Evolutionary conservation across 2,888 invertebrate genomes (phyloP), one percentile per base, ranked within the genome.

Genomic region (Gari tellinella): DNA sequence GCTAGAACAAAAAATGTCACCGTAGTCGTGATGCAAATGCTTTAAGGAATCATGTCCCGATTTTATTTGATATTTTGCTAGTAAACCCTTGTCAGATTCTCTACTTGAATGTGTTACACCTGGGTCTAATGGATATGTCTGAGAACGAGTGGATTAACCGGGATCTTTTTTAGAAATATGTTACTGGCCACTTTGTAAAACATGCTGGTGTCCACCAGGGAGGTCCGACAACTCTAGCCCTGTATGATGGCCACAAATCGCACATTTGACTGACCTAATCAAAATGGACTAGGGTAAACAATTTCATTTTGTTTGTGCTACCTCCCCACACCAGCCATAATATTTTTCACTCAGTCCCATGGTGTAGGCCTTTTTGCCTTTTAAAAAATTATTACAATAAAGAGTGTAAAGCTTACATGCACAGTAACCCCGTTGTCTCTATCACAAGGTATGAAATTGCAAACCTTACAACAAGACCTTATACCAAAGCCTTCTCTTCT

Each of bases 51-150:
- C n/a, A 43, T 21, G 41, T 70, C 38, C n/a, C n/a, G n/a, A n/a
- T n/a, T n/a, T 76, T 68, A 7, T 80, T 58, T 66, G 65, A 65
- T 67, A 49, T 77, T 38, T 73, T 78, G 61, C 64, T n/a, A 68
- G 74, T 2, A 70, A 77, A 51, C 23, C 68, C 15, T 80, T 70
- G 72, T 68, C 43, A 45, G 51, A 25, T 40, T 60, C 76, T 0
- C 25, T 76, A 26, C 14, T 77, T 10, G 41, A 40, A 1, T 72
- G 60, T 8, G 62, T 58, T 14, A 17, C 41, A 5, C 37, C 67
- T 31, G 72, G 68, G 41, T 52, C 77, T 25, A 66, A 25, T 25
- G 77, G 37, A 51, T 26, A 72, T 77, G 72, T 41, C 74, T 14
- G 53, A 72, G 12, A 66, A 31, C 31, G 72, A 75, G 7, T 81